Evolutionary conservation across 1,140 invertebrate genomes (phyloP), one percentile per base, ranked within the genome.

Genomic region (Trichogramma pretiosum): DNA sequence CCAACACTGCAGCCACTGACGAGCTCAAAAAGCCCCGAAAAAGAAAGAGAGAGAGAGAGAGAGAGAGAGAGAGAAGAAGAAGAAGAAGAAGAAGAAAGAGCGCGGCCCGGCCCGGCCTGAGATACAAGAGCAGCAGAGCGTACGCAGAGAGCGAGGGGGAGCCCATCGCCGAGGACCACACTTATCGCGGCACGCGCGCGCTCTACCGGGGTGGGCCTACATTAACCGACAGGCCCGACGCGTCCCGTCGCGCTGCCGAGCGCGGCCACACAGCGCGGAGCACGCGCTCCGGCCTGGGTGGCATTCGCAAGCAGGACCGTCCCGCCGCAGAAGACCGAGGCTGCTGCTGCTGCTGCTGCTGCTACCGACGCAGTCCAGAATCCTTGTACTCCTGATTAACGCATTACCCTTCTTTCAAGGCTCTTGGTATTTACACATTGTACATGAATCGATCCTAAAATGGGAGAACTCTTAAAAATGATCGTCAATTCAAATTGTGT

Each of bases 131-230:
- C 55, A 61, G 57, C 52, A 53, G 58, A 59, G 58, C 58, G 57
- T 59, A 55, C 56, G 55, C 52, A 42, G 35, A 40, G 40, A 42
- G 52, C 43, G 36, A 35, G 41, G 51, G 53, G 52, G 17, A 46
- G 54, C 44, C 41, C 30, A 32, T 54, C 37, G 44, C 39, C 34
- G 43, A 45, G 56, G 70, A 71, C 70, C 70, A 72, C 70, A 72
- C 70, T 68, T 61, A 63, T 67, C 54, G 68, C 67, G 70, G 70
- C 70, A 70, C 70, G 70, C 68, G 70, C 70, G 70, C 70, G 67
- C 70, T 70, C 70, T 72, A 71, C 64, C 70, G 70, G 70, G 70
- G 68, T 72, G 67, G 68, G 55, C 68, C 55, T 56, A 56, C 36
- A 42, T n/a, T n/a, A n/a, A n/a, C n/a, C n/a, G n/a, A n/a, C n/a